Percentiles rank a stretch among this genome's conserved stretches.
phyloP scores from a whole-genome alignment of 2,888 invertebrate species.

The Xanthia icteritia region DNA sequence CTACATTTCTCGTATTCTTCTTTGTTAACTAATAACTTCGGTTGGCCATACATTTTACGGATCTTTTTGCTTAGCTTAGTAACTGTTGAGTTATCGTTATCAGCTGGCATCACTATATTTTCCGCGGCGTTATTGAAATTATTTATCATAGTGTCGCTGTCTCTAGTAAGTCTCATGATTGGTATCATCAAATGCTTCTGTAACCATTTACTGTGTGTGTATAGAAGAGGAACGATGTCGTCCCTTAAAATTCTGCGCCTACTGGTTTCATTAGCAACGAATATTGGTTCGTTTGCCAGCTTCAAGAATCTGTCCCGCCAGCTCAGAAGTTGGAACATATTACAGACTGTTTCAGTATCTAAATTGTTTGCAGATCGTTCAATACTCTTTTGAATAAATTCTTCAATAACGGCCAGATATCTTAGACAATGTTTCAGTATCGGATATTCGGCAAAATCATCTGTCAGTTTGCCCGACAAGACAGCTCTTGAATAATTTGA shows the following conservation, averaged over 20 bases:
- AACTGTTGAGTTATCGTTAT: conserved; percentile 74
- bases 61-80: conserved; percentile 83
- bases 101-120: conserved; percentile 66
- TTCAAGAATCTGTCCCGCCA: conserved; percentile 89
- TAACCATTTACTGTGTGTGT: conserved; percentile 94
- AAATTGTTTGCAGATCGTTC: conserved; percentile 72
- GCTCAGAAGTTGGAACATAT: conserved; percentile 86
- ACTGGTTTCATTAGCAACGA: conserved; percentile 76
- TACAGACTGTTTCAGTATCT: conserved; percentile 80
- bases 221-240: conserved; percentile 91
- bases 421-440: conserved; percentile 88
- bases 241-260: conserved; percentile 82
- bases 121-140: conserved; percentile 69
- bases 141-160: conserved; percentile 61
- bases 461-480: conserved; percentile 80
- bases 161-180: conserved; percentile 72
- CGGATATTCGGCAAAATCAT: conserved; percentile 89
- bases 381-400: conserved; percentile 82
- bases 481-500: conserved; percentile 88
- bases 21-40: conserved; percentile 79
- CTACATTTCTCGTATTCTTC: conserved; percentile 75
- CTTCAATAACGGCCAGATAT: conserved; percentile 86
- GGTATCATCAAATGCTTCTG: conserved; percentile 90
- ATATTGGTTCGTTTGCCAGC: conserved; percentile 81
- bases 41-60: conserved; percentile 82